Percentiles rank a stretch among this genome's conserved stretches.
Evolutionary conservation across 2,888 invertebrate species (phyloP).

Genomic region (Drosophila dives): DNA sequence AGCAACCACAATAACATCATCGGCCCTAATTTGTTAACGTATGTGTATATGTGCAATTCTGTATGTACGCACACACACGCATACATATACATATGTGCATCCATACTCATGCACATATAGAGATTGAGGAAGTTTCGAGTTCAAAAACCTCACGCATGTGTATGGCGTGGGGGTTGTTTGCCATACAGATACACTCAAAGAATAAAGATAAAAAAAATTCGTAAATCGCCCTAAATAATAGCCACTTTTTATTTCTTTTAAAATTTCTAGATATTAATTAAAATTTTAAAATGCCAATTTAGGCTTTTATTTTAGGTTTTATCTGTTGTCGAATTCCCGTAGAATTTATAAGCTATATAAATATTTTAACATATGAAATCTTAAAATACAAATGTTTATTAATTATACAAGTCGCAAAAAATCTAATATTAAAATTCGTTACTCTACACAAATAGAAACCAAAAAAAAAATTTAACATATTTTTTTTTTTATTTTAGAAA

Average conservation of each 20-base stretch:
- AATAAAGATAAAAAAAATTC: background rate
- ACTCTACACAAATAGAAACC: background rate
- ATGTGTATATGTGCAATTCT: background rate
- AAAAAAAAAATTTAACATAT: too few relatives aligned
- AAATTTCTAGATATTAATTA: background rate
- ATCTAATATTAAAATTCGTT: background rate
- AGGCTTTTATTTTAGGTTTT: too few relatives aligned
- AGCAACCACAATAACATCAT: conserved; percentile 32
- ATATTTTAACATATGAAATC: background rate
- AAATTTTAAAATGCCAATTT: background rate
- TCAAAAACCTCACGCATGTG: conserved; percentile 56
- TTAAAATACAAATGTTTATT: background rate
- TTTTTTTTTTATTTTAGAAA: too few relatives aligned
- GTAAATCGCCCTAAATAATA: background rate
- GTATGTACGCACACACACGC: background rate
- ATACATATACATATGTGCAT: background rate
- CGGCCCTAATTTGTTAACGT: conserved; percentile 40
- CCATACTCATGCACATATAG: background rate
- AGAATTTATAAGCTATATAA: background rate
- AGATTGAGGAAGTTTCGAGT: conserved; percentile 34
- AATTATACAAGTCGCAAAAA: background rate
- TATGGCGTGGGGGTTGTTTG: conserved; percentile 20
- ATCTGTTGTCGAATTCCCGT: too few relatives aligned
- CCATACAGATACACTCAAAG: background rate
- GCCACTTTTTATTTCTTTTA: background rate